A percentile compares a stretch with the other conserved stretches of the same genome.
Conservation (phyloP, 2,888 invertebrate species). For the Ditylenchus weischeri region DNA sequence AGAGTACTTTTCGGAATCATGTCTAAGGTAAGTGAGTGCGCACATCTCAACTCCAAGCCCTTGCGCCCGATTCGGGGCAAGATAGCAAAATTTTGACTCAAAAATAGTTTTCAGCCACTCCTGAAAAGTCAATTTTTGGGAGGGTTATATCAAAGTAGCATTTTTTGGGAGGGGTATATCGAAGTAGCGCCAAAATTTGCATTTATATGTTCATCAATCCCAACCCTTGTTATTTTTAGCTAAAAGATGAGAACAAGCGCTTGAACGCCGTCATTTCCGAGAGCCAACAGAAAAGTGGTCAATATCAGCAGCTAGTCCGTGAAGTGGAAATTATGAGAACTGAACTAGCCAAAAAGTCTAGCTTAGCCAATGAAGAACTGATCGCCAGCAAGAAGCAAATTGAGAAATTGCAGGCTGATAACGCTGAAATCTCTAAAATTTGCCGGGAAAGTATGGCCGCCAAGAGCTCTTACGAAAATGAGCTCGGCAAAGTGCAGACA, state of each 20-base stretch:
- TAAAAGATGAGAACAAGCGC: slow-evolving; percentile 23
- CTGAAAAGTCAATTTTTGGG: too few relatives aligned
- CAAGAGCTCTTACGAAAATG: slow-evolving; percentile 6
- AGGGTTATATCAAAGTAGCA: too few relatives aligned
- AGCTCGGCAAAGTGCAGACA: not conserved
- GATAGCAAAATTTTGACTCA: too few relatives aligned
- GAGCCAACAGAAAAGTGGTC: not conserved
- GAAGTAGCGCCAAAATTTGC: too few relatives aligned
- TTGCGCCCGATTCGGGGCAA: too few relatives aligned
- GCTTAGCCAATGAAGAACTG: slow-evolving; percentile 2
- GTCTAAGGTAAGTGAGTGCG: too few relatives aligned
- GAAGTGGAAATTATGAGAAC: slow-evolving; percentile 2
- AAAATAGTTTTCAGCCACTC: too few relatives aligned
- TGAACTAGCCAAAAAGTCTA: slow-evolving; percentile 7
- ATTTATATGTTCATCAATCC: not conserved
- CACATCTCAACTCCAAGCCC: too few relatives aligned
- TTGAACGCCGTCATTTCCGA: slow-evolving; percentile 8
- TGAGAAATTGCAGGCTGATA: slow-evolving; percentile 2
- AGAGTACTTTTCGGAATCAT: too few relatives aligned
- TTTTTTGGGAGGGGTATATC: too few relatives aligned
- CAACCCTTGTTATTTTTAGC: slow-evolving; percentile 9
- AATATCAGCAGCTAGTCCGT: slow-evolving; percentile 5
- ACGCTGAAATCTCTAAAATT: slow-evolving; percentile 2
- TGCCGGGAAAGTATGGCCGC: slow-evolving; percentile 3
- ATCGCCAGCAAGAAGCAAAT: not conserved